Evolutionary conservation across 1,140 invertebrate genomes (phyloP).

Genomic region (Venustaconcha ellipsiformis): DNA sequence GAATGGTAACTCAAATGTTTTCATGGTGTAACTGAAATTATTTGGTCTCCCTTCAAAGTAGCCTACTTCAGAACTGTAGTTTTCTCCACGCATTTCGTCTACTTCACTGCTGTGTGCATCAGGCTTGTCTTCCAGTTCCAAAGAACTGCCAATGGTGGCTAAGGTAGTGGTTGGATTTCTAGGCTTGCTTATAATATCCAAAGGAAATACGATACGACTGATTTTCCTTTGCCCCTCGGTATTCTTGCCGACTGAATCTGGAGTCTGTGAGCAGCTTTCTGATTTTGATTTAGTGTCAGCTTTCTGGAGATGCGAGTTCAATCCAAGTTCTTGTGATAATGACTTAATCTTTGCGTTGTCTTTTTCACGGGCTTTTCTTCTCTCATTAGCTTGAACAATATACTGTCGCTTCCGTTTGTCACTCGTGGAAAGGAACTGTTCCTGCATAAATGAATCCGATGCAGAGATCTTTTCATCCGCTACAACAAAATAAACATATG

Average conservation of each 20-base stretch:
- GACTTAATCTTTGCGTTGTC: conserved; percentile 10
- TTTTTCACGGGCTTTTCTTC: conserved; percentile 9
- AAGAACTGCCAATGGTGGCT: background rate
- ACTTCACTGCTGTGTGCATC: background rate
- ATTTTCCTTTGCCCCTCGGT: background rate
- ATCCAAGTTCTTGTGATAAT: conserved; percentile 20
- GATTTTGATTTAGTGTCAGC: background rate
- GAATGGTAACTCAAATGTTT: conserved; percentile 18
- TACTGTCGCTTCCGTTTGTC: conserved; percentile 12
- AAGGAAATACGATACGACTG: conserved; percentile 17
- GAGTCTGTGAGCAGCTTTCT: background rate
- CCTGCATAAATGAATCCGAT: background rate
- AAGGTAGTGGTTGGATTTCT: background rate
- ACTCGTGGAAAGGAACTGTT: conserved; percentile 7
- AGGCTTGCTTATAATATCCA: background rate
- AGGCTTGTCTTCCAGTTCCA: no score
- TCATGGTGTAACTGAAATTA: conserved; percentile 1
- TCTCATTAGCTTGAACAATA: conserved; percentile 13
- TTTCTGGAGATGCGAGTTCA: conserved; percentile 7
- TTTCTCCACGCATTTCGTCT: conserved; percentile 6
- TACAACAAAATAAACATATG: conserved; percentile 32
- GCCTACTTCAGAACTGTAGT: conserved; percentile 13
- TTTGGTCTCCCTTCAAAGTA: conserved; percentile 15
- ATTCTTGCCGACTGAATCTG: background rate
- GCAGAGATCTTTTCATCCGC: conserved; percentile 7